Evolutionary conservation across 2,113 vertebrate species (phyloP), one percentile per base, ranked within the genome.

Genomic region (Origma solitaria): DNA sequence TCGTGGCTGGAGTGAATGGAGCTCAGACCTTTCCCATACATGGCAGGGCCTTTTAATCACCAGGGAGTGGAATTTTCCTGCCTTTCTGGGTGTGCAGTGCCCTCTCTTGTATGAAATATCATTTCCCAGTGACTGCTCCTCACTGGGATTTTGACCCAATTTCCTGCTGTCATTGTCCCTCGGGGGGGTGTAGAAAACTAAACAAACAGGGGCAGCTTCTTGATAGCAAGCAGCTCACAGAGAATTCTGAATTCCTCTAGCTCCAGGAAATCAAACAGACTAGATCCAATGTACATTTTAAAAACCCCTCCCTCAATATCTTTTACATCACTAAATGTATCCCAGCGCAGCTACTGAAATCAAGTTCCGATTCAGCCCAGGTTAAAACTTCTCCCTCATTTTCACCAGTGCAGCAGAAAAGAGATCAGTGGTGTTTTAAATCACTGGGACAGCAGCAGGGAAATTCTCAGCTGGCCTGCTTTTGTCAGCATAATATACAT

Each of bases 21-120:
- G 77, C 82, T 90, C 91, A 95, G 69, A 92, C 83, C 89, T 89
- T 95, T 96, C 82, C 97, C 97, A 94, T 97, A 97, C 93, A 97
- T 86, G 93, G 97, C 95, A 86, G 82, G 11, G 60, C 85, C 90
- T 93, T 96, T 93, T 84, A 97, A 95, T 86, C 95, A 90, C 88
- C 80, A 88, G 80, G 82, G 82, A 95, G 47, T 93, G 90, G 94
- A 95, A 95, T 97, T 96, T 96, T 78, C 72, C 93, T 75, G 88
- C 14, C 85, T 86, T 94, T 45, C 90, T 95, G 85, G 61, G 70
- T 90, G 93, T 92, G 86, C 76, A 93, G 80, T 90, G 88, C 94
- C 90, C 93, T 94, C 92, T 96, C 86, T 96, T 95, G 90, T 82
- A 84, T 47, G 14, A 94, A 96, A 92, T 53, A 94, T 54, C n/a